Base-by-base conservation (phyloP, 2,797 vertebrate species). In the Lycodopsis pacificus region DNA sequence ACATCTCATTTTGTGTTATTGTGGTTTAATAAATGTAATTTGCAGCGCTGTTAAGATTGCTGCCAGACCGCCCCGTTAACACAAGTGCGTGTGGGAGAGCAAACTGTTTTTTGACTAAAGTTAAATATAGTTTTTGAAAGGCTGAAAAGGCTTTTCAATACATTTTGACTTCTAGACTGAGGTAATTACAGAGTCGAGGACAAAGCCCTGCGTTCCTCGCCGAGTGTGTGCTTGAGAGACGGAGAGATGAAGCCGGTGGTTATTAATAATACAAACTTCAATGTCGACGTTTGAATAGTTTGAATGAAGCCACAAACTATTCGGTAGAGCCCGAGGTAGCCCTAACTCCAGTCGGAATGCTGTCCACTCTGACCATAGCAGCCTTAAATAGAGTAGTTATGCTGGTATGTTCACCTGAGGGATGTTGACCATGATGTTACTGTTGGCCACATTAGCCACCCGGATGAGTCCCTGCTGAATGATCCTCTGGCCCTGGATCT, bases 381-480 rank as follows among this genome's bases (percentile, higher is more conserved):
- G n/a, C 22, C 7, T n/a, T 8, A 10, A 49, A 53, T 15, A 2
- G 9, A 30, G 42, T 44, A 42, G 40, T 7, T n/a, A 7, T 27
- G 34, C 32, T 30, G 9, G 22, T 13, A 14, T 15, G 22, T 65
- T 89, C 57, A 99, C 97, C 97, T 98, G 97, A 0, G 97, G 95
- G 94, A 98, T 97, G 89, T 97, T 99, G 90, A 99, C 97, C 8
- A 99, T 96, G 84, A 98, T 92, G 80, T 96, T 97, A 76, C 96
- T 94, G 84, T 93, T 99, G 86, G 97, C 94, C 61, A 99, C 97
- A 1, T 96, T 99, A 92, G 98, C 96, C 48, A 99, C 97, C 0
- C 98, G 96, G 86, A 99, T 99, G 72, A 99, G 96, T 49, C 98
- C 98, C 93, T 99, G 98, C 91, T 99, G 98, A 92, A 99, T 99